Evolutionary conservation across 2,888 invertebrate genomes (phyloP), one percentile per base, ranked within the genome.

Genomic region (Thumatha senex): DNA sequence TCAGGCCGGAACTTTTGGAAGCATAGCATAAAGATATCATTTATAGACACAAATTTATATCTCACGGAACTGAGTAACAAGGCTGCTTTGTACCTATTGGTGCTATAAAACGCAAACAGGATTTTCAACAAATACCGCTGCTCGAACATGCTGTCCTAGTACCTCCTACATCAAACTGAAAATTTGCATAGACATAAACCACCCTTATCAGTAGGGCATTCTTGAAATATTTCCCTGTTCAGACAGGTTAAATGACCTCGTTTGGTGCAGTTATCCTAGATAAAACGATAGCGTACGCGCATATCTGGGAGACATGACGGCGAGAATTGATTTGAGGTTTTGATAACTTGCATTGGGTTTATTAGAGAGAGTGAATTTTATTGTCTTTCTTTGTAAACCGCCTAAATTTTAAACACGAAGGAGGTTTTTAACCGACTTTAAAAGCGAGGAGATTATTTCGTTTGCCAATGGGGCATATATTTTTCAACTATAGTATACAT

Each of bases 251-350:
- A 53, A 45, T 10, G 48, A 48, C 48, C 52, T 48, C 40, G 38
- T 53, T 53, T 41, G 52, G 45, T 15, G 14, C 40, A 53, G 51
- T 40, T 31, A 53, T 53, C 40, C 4, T 30, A 53, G 72, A 70
- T 72, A 72, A 51, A 29, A 48, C 46, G 51, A 61, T 64, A 63
- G 63, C 47, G 60, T 47, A 48, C 56, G 59, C 56, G 64, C 56
- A 51, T 60, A 54, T 67, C 68, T 63, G 54, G 60, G 57, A 57
- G 63, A 68, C n/a, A 70, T 65, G 59, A 59, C 62, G 54, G 40
- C 52, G 51, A 56, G 68, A 65, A 68, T 61, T 67, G 64, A 65
- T 65, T 57, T 50, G 43, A 51, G 46, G 42, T 12, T 15, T 41
- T 49, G 64, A 65, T 65, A 67, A 60, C 46, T 56, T 46, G 43